Conservation (phyloP, 2,888 invertebrate species). For the Campaea margaritaria region DNA sequence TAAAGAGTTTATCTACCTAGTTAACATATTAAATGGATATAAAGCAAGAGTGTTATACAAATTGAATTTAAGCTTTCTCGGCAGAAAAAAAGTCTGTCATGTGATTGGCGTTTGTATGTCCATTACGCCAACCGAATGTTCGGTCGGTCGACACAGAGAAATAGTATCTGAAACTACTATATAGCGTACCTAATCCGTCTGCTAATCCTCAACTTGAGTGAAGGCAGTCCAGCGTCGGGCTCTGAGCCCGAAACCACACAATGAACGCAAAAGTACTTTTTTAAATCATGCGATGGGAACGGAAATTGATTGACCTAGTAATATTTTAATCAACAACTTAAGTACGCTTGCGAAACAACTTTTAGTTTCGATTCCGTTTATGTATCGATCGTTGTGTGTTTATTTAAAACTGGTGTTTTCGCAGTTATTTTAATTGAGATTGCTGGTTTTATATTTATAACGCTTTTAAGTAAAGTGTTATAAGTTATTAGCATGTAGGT, state of each 20-base stretch:
- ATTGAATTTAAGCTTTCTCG: background rate
- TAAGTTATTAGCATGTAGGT: too few species aligned
- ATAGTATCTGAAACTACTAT: too few species aligned
- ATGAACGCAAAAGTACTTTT: constrained; percentile 12
- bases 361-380: constrained; percentile 50
- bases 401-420: constrained; percentile 30
- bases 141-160: too few species aligned
- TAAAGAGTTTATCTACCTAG: too few species aligned
- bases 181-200: background rate
- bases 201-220: background rate
- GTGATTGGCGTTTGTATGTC: too few species aligned
- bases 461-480: background rate
- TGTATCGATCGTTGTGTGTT: constrained; percentile 33
- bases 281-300: constrained; percentile 55
- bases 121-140: too few species aligned
- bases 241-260: background rate
- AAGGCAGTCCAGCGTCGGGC: background rate
- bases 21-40: too few species aligned
- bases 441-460: constrained; percentile 10
- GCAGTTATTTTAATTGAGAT: constrained; percentile 34
- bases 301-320: constrained; percentile 69
- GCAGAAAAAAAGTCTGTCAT: background rate
- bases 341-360: constrained; percentile 53
- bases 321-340: constrained; percentile 56
- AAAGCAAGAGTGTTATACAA: background rate